Percentiles rank a stretch among this genome's conserved stretches.
These are phyloP conservation scores for Rhamnusium bicolor DNA, from an alignment of 2,888 invertebrate species.

Conservation along the genomic window DNA sequence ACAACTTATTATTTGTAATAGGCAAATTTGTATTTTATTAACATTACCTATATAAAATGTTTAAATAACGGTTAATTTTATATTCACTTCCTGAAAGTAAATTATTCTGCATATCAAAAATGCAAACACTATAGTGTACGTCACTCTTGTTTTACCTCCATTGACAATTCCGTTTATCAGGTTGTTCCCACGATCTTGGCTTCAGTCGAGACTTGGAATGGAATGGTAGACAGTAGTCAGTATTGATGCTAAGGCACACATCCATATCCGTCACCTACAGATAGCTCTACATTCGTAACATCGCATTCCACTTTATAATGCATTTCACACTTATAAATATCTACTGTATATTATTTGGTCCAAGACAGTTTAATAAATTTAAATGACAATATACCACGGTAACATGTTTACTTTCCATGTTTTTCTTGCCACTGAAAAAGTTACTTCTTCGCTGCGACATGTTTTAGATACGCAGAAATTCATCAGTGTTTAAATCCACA, in stretches of 20 bases:
- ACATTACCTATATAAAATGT: not conserved
- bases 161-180: conserved; percentile 44
- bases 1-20: too few relatives aligned
- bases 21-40: not conserved
- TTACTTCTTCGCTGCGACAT: not conserved
- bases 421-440: not conserved
- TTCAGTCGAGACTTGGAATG: conserved; percentile 21
- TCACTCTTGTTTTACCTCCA: conserved; percentile 22
- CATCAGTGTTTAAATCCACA: not conserved
- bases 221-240: conserved; percentile 54
- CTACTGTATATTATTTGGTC: conserved; percentile 17
- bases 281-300: conserved; percentile 54
- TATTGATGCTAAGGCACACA: conserved; percentile 50
- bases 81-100: not conserved
- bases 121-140: not conserved
- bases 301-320: conserved; percentile 45
- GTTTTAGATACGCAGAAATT: not conserved
- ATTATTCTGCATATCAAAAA: not conserved
- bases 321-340: conserved; percentile 43
- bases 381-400: conserved; percentile 7
- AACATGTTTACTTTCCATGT: not conserved
- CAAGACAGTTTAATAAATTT: conserved; percentile 15
- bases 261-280: conserved; percentile 58
- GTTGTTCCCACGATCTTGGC: conserved; percentile 49
- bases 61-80: not conserved